Evolutionary conservation across 2,888 invertebrate genomes (phyloP).

Genomic region (Deroplatys truncata): DNA sequence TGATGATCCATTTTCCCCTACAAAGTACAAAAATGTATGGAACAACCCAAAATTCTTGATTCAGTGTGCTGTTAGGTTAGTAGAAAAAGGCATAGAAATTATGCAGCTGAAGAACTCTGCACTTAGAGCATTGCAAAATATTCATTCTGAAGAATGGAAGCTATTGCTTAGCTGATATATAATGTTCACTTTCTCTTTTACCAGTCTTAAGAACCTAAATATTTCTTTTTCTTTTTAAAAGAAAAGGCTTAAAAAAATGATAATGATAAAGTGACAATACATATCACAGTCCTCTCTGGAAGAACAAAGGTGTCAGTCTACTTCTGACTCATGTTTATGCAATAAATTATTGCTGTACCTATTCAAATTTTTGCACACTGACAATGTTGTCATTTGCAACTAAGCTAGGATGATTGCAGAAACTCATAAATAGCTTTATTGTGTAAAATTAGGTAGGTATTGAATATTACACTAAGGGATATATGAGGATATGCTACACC

Average conservation of each 20-base stretch:
- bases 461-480: no score
- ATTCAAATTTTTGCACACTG: neutral
- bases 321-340: neutral
- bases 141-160: neutral
- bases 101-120: neutral
- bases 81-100: neutral
- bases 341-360: neutral
- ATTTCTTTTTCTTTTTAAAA: neutral
- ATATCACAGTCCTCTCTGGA: neutral
- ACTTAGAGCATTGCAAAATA: neutral
- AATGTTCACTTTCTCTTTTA: neutral
- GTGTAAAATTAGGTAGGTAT: no score
- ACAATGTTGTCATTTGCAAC: neutral
- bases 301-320: neutral
- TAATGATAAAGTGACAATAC: neutral
- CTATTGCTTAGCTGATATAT: neutral
- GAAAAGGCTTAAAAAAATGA: neutral
- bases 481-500: no score
- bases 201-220: neutral
- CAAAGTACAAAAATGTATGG: neutral
- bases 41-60: neutral
- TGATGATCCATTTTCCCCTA: neutral
- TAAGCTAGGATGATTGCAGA: neutral
- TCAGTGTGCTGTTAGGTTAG: neutral
- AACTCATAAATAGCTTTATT: neutral